A percentile compares a stretch with the other conserved stretches of the same genome.
These are phyloP conservation scores for Helicoverpa assulta DNA, from an alignment of 2,888 invertebrate genomes.

Conservation along the genomic window DNA sequence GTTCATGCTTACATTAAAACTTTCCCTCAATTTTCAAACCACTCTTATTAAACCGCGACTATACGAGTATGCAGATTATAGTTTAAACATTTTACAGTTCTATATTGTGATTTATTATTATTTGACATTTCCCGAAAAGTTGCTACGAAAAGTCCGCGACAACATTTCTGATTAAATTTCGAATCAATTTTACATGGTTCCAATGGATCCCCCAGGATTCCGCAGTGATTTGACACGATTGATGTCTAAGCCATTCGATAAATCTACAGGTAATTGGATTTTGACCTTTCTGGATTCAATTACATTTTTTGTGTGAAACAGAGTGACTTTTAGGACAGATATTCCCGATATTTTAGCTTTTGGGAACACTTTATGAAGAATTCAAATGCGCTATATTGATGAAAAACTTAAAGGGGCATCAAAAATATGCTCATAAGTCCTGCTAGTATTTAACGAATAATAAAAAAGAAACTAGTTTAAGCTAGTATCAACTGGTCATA, in stretches of 20 bases:
- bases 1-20: neutral
- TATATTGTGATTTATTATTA: neutral
- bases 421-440: neutral
- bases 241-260: conserved; percentile 27
- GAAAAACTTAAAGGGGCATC: too few species aligned
- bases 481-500: neutral
- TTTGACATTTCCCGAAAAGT: neutral
- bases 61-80: neutral
- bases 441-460: neutral
- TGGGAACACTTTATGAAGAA: neutral
- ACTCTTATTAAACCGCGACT: neutral
- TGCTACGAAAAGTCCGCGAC: too few species aligned
- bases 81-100: neutral
- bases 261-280: conserved; percentile 44
- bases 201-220: conserved; percentile 6
- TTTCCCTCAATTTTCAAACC: neutral
- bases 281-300: conserved; percentile 30
- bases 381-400: too few species aligned
- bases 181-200: conserved; percentile 13
- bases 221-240: conserved; percentile 25
- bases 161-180: neutral
- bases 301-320: conserved; percentile 3
- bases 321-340: neutral
- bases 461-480: neutral
- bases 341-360: neutral